Percentiles rank a stretch among this genome's conserved stretches.
Conservation (phyloP, 2,888 invertebrate species). For the Girardia tigrina region DNA sequence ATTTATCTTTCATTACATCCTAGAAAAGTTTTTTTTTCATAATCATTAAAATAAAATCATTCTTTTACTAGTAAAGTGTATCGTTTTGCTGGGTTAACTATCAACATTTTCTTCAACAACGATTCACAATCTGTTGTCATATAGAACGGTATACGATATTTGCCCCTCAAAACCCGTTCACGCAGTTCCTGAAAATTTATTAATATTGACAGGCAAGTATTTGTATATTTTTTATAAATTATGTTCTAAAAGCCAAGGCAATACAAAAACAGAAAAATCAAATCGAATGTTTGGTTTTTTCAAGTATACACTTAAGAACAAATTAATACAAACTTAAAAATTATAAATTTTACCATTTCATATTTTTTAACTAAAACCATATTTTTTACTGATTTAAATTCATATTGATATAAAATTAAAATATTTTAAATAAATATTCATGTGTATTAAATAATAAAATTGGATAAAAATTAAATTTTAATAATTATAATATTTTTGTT, state of each 20-base stretch:
- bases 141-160: constrained; percentile 99
- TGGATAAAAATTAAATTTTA: too few species aligned
- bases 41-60: background rate
- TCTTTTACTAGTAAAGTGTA: constrained; percentile 65
- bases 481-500: too few species aligned
- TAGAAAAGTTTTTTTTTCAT: constrained; percentile 41
- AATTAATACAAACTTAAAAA: too few species aligned
- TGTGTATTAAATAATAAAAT: too few species aligned
- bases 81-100: constrained; percentile 89
- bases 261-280: background rate
- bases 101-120: constrained; percentile 94
- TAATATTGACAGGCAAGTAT: background rate
- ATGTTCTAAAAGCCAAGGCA: background rate
- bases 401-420: too few species aligned
- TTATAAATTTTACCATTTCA: too few species aligned
- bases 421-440: too few species aligned
- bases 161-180: constrained; percentile 89
- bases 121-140: constrained; percentile 99
- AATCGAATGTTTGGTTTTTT: background rate
- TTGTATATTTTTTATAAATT: background rate
- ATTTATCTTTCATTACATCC: constrained; percentile 80
- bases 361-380: too few species aligned
- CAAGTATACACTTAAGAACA: too few species aligned
- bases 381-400: too few species aligned
- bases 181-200: constrained; percentile 60